Base-by-base conservation (phyloP, 2,888 invertebrate genomes). In the Creontiades dilutus region DNA sequence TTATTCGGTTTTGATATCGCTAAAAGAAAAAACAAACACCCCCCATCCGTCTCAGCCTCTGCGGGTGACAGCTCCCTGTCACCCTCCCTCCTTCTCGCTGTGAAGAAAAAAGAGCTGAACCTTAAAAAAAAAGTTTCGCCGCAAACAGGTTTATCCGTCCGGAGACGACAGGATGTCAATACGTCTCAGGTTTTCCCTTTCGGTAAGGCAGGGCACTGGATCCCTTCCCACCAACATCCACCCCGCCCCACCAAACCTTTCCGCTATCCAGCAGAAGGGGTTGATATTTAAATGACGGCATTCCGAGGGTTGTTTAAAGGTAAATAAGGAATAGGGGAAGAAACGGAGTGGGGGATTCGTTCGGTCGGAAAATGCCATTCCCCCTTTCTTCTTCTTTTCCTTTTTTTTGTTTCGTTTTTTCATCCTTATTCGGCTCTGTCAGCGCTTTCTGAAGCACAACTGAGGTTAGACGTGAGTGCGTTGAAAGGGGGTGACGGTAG, bases 101-200 rank as follows among this genome's bases (percentile, higher is more conserved):
- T 11, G 23, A 23, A 61, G 46, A 27, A n/a, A 37, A 61, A 61
- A 57, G 27, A 85, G 37, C 37, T 37, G 23, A 85, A 85, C 37
- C 27, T 48, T 27, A 0, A 52, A 52, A 82, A 57, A 61, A 85
- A 61, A 19, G 28, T 85, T 85, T 61, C 27, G n/a, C 61, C 85
- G 85, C 85, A 85, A 85, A 85, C 85, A 85, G 85, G 85, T 85
- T 85, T 85, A 85, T 85, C 85, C 85, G 85, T 85, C 85, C 85
- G 85, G 61, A 61, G 61, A 85, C 85, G 85, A 85, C 85, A 85
- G 85, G 61, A 85, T 85, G 85, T 85, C 85, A 85, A 85, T 85
- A 85, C 85, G 57, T 85, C 85, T 61, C 37, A 28, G 28, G 57
- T 37, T 37, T 80, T 80, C 78, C 78, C 78, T 46, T 47, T 80